These are phyloP conservation scores for Hylaeus volcanicus DNA, from an alignment of 1,140 invertebrate species.

Conservation along the genomic window DNA sequence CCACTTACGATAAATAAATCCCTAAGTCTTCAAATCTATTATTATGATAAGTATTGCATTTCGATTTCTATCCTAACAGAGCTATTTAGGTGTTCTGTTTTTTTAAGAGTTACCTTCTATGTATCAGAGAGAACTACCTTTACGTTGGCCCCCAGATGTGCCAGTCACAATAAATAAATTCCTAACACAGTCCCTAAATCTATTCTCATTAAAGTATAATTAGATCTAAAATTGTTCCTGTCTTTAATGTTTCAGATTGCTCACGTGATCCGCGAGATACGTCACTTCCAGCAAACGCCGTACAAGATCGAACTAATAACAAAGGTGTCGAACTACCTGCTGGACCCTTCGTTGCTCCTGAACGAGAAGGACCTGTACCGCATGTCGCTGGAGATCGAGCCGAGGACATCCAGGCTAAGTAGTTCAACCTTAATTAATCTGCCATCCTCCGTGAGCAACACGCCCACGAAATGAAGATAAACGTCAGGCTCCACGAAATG, in stretches of 20 bases:
- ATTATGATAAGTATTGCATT: no score
- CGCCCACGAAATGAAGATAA: slow-evolving; percentile 56
- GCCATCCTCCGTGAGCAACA: slow-evolving; percentile 60
- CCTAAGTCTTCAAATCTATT: no score
- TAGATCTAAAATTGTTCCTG: no score
- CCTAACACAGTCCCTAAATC: no score
- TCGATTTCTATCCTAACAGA: no score
- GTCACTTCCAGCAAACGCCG: slow-evolving; percentile 94
- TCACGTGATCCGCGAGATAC: slow-evolving; percentile 95
- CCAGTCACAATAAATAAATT: no score
- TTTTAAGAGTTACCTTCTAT: no score
- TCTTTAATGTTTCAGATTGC: slow-evolving; percentile 88
- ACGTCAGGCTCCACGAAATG: neutral
- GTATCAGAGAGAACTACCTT: no score
- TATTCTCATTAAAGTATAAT: no score
- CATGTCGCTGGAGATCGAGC: slow-evolving; percentile 92
- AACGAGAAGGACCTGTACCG: slow-evolving; percentile 92
- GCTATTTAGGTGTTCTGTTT: no score
- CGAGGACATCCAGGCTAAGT: slow-evolving; percentile 85
- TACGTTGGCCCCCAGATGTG: no score
- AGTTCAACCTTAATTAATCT: slow-evolving; percentile 71
- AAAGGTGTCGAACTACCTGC: slow-evolving; percentile 90
- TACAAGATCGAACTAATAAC: slow-evolving; percentile 94
- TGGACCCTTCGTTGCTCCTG: slow-evolving; percentile 88
- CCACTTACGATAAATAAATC: no score